Evolutionary conservation across 1,140 invertebrate genomes (phyloP).

Genomic region (Cataglyphis hispanica): DNA sequence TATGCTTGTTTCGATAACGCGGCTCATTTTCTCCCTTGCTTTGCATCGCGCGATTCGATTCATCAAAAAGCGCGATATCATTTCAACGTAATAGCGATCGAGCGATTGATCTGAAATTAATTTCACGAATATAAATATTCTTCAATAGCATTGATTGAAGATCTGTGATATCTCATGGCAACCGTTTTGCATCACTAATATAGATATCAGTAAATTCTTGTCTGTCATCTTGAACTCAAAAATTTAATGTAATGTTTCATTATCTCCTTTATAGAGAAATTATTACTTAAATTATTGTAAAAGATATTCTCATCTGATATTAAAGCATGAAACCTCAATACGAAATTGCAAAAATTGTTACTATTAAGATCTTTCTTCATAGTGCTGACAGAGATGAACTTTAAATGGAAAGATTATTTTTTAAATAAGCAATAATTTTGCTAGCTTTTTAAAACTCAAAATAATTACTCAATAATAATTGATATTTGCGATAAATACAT

Average conservation of each 20-base stretch:
- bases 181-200: background rate
- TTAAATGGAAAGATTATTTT: slow-evolving; percentile 1
- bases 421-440: background rate
- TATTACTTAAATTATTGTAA: background rate
- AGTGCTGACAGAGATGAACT: background rate
- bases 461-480: background rate
- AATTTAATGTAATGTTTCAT: slow-evolving; percentile 6
- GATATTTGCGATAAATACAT: background rate
- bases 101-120: slow-evolving; percentile 19
- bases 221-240: background rate
- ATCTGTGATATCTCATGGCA: background rate
- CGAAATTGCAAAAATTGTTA: background rate
- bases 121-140: slow-evolving; percentile 29
- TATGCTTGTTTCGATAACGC: background rate
- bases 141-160: background rate
- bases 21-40: background rate
- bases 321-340: background rate
- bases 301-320: background rate
- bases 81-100: slow-evolving; percentile 12
- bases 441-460: background rate
- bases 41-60: background rate
- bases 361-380: background rate
- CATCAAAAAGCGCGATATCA: background rate
- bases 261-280: background rate
- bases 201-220: background rate